Conservation (phyloP, 1,140 invertebrate species). For the Phocides pigmalion region DNA sequence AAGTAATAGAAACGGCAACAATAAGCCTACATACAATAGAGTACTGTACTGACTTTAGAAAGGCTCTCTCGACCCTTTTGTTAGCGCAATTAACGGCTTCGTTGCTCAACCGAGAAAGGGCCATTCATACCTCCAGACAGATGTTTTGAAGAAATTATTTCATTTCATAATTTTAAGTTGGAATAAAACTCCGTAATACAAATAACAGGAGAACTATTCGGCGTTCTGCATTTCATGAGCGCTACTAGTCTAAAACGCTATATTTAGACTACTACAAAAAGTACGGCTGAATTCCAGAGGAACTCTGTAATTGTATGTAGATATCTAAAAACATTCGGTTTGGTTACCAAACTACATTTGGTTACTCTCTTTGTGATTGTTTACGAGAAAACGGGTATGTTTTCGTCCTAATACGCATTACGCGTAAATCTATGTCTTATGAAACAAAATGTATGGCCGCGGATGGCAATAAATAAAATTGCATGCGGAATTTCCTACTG, state of each 20-base stretch:
- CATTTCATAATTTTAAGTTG: constrained; percentile 7
- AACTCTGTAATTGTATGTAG: constrained; percentile 7
- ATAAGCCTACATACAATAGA: constrained; percentile 38
- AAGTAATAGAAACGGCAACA: constrained; percentile 17
- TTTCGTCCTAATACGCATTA: too few relatives aligned
- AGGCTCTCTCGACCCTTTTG: constrained; percentile 58
- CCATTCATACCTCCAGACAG: constrained; percentile 31
- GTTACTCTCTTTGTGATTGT: background rate
- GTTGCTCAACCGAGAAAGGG: constrained; percentile 61
- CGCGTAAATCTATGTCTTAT: too few relatives aligned
- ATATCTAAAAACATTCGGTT: background rate
- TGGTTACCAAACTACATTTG: background rate
- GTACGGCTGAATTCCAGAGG: constrained; percentile 14
- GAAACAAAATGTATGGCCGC: too few relatives aligned
- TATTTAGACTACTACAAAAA: constrained; percentile 41
- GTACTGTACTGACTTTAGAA: constrained; percentile 40
- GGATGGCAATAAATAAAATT: too few relatives aligned
- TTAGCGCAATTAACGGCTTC: constrained; percentile 68
- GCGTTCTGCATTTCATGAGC: background rate
- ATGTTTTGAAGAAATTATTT: constrained; percentile 19
- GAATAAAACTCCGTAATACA: too few relatives aligned
- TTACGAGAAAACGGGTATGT: background rate
- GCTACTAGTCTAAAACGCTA: constrained; percentile 27
- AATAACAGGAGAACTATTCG: too few relatives aligned
- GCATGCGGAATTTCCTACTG: too few relatives aligned